Base-by-base conservation (phyloP, 2,888 invertebrate species). In the Mythimna vitellina region DNA sequence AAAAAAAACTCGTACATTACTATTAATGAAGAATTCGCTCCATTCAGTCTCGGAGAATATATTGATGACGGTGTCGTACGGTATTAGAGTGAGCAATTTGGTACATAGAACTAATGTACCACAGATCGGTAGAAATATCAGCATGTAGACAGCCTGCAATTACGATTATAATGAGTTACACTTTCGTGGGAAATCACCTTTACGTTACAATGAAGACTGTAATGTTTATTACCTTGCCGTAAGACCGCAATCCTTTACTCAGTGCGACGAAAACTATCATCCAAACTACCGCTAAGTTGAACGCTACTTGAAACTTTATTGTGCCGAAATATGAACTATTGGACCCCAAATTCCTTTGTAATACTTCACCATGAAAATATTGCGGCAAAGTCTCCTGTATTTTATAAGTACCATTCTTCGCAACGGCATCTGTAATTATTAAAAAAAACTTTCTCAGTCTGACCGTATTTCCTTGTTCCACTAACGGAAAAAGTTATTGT, bases 211-310 rank as follows among this genome's bases (percentile, higher is more conserved):
- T 69, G 64, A 56, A 9, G 32, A 25, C 57, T 64, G 58, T 65
- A 32, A 73, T 73, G 56, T 73, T 73, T 53, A 63, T 79, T 91
- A 98, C 98, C 96, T 98, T 98, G 73, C 98, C 98, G 86, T 98
- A 98, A 0, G 98, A 98, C 85, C 98, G 97, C 57, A 99, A 93
- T 73, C 99, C 99, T 97, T 98, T 98, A 92, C 98, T 98, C 32
- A 99, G 96, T 60, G 98, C 97, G 32, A 99, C 97, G 89, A 99
- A 99, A 9, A 99, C 98, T 64, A 98, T 97, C 97, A 98, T 97
- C 99, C 99, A 99, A 32, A 99, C 97, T 7, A 99, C 98, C 0
- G 98, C 98, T 91, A 99, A 95, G 92, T 99, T 98, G 93, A 99
- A 98, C 4, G 98, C 98, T 80, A 98, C 97, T 96, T 99, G 98